A percentile compares a stretch with the other conserved stretches of the same genome.
phyloP scores from a whole-genome alignment of 2,113 vertebrate species.

The Neogobius melanostomus region DNA sequence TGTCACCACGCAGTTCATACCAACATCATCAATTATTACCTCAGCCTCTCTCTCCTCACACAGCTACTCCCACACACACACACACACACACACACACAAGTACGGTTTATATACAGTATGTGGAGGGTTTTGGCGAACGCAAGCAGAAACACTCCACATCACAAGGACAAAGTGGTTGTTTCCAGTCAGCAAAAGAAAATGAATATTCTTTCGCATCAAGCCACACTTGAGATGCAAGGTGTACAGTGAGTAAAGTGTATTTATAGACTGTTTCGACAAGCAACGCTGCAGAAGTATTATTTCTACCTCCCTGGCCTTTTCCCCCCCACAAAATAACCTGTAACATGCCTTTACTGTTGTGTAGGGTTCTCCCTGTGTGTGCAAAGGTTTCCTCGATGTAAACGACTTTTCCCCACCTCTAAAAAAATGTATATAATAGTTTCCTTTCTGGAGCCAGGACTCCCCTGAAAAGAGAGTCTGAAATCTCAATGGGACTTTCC shows the following conservation, averaged over 20 bases:
- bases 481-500: too few species aligned
- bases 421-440: too few species aligned
- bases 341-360: background rate
- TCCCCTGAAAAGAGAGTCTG: too few species aligned
- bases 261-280: slow-evolving; percentile 51
- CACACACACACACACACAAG: slow-evolving; percentile 15
- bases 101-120: slow-evolving; percentile 10
- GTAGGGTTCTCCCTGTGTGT: too few species aligned
- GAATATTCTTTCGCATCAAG: slow-evolving; percentile 56
- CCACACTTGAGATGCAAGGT: slow-evolving; percentile 35
- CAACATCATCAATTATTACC: slow-evolving; percentile 57
- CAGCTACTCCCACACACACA: slow-evolving; percentile 19
- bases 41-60: slow-evolving; percentile 38
- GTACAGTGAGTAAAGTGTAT: slow-evolving; percentile 37
- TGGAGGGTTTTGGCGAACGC: slow-evolving; percentile 57
- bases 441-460: too few species aligned
- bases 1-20: slow-evolving; percentile 37
- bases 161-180: slow-evolving; percentile 67
- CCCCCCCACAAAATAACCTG: background rate
- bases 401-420: too few species aligned
- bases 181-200: slow-evolving; percentile 57
- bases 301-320: background rate
- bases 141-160: slow-evolving; percentile 59
- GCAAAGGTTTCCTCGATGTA: too few species aligned
- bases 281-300: slow-evolving; percentile 31